A percentile compares a stretch with the other conserved stretches of the same genome.
These are phyloP conservation scores for Lucilia sericata DNA, from an alignment of 1,140 invertebrate genomes.

Conservation along the genomic window DNA sequence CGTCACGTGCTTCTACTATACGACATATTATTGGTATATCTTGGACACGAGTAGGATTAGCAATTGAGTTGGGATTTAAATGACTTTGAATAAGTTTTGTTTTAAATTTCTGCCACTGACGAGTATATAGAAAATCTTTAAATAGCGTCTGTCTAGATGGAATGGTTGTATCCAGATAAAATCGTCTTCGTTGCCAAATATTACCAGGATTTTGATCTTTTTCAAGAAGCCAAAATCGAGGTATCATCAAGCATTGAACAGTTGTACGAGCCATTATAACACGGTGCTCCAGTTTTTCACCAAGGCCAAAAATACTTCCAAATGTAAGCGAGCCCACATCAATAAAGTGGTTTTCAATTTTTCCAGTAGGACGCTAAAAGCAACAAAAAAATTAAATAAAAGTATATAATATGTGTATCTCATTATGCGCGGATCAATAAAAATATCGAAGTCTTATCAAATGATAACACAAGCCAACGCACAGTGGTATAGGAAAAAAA, in stretches of 20 bases:
- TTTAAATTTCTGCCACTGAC: constrained; percentile 70
- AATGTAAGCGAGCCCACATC: constrained; percentile 61
- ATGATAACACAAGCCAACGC: no score
- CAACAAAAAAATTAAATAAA: no score
- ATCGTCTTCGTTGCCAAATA: constrained; percentile 71
- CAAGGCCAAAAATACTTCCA: constrained; percentile 67
- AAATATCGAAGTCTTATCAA: no score
- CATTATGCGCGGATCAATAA: no score
- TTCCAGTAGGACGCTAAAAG: not conserved
- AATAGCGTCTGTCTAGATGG: constrained; percentile 69
- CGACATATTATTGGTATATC: constrained; percentile 64
- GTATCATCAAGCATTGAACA: constrained; percentile 71
- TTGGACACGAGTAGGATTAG: constrained; percentile 48
- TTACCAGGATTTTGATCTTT: constrained; percentile 71
- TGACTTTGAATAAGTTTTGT: constrained; percentile 63
- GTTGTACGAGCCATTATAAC: constrained; percentile 70
- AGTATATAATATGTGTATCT: no score
- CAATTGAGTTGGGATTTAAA: constrained; percentile 2
- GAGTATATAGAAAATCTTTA: constrained; percentile 67
- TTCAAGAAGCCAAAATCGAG: constrained; percentile 71
- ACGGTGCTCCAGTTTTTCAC: constrained; percentile 70
- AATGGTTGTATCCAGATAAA: constrained; percentile 72
- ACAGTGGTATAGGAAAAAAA: no score
- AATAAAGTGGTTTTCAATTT: constrained; percentile 58
- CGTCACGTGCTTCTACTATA: constrained; percentile 53